Evolutionary conservation across 2,888 invertebrate genomes (phyloP), one percentile per base, ranked within the genome.

Genomic region (Platycnemis pennipes): DNA sequence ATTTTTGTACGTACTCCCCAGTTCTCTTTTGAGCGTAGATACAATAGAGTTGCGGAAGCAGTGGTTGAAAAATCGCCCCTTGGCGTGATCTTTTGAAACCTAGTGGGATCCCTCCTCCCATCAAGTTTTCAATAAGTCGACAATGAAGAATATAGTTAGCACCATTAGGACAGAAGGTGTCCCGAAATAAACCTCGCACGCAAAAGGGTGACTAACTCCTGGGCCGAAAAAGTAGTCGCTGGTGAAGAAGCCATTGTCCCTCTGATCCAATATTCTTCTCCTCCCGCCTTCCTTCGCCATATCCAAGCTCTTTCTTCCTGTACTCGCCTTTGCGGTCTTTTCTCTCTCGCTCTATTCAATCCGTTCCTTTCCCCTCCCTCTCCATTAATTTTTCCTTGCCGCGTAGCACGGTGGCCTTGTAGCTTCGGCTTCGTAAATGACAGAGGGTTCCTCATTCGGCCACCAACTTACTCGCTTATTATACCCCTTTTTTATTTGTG

Each of bases 341-440:
- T n/a, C 87, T 26, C 45, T 87, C 45, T 26, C 45, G 2, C 22
- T 45, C 87, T 46, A 44, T 46, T 87, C 87, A 46, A 44, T 46
- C 46, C 46, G 26, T 19, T 26, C 46, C 87, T 42, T 86, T 22
- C 86, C 42, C 16, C 86, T 42, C 86, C 19, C 87, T 87, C 46
- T 2, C 46, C 87, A 46, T 45, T 87, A 46, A 44, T 87, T 87
- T 45, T 87, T 46, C 87, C 46, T 44, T 11, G 42, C 63, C 91
- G 91, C 91, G 91, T 91, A 91, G 91, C 91, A 91, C 91, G 91
- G 91, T 63, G 56, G 63, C 91, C 91, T 91, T 69, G 56, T 56
- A 91, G 69, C 91, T 91, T 91, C 91, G 91, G 91, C 91, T 91
- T 91, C 91, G 63, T 63, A 91, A 77, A 91, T 91, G 91, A 91